Base-by-base conservation (phyloP, 2,113 vertebrate species). In the Zingel zingel region DNA sequence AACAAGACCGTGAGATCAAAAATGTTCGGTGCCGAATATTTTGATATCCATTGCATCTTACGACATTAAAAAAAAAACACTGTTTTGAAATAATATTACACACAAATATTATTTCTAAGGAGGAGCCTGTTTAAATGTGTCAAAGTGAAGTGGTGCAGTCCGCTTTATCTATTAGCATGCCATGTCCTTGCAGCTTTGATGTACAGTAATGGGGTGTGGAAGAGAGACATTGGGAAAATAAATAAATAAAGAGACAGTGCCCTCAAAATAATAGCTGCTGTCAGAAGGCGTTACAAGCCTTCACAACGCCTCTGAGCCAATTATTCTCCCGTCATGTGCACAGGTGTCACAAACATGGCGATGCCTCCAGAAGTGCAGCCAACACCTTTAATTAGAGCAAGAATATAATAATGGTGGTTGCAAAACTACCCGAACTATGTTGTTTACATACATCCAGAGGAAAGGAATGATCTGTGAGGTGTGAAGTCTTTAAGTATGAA, bases 331-430 rank as follows among this genome's bases (percentile, higher is more conserved):
- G 66, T 86, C 87, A 87, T 89, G 83, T 80, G 89, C 83, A 79
- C 88, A 92, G 91, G 89, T 93, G 90, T 88, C 88, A 89, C 82
- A 72, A 88, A 89, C 82, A 85, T 27, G 39, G 79, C 58, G 0
- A 84, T 63, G 85, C 88, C 89, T 83, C 77, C 82, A 89, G 91
- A 91, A 74, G 88, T 85, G 76, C 9, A 83, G 80, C 70, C 82
- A 91, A 93, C 94, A 94, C 92, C 91, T 94, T 92, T 95, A 94
- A 96, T 96, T 93, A 94, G 90, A 81, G 71, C 62, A 90, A 94
- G 89, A 92, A 92, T 92, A 93, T 91, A 93, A 85, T 48, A 27
- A 74, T 3, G 71, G 65, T 50, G 48, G 33, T 13, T 71, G 62
- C 59, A 81, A 64, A 50, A 10, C 50, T 58, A 77, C 73, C 65